Evolutionary conservation across 1,140 invertebrate genomes (phyloP), one percentile per base, ranked within the genome.

Genomic region (Atta texana): DNA sequence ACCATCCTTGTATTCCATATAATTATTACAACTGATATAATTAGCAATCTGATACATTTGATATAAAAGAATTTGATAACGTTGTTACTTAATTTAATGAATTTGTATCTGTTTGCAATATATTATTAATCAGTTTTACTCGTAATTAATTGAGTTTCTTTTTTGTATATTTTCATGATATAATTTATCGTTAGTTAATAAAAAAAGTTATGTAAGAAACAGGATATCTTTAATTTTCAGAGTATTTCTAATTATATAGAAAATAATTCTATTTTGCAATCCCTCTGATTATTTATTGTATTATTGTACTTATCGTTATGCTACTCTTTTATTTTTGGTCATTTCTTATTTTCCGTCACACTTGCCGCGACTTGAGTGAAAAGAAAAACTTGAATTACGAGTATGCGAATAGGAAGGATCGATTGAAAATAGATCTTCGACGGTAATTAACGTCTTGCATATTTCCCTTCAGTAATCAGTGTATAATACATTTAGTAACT

Each of bases 401-500:
- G 57, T 64, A 53, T 53, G 14, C 63, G 64, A 81, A 81, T 69
- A 44, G 69, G 39, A 74, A 74, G 24, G 55, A 61, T 74, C 68
- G 39, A 74, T 49, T 12, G 28, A 61, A 61, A 82, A 74, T 59
- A 44, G 39, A 74, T 74, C 24, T 49, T 74, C 39, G 59, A 77
- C 63, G 57, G 66, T 69, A 66, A 84, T 64, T 24, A 78, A 87
- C 74, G 34, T 31, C 71, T 86, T 59, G 89, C 72, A 34, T 44
- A 82, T 53, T 63, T 24, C 16, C 28, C 21, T 31, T 28, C 68
- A 34, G 34, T 21, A 49, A 53, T 66, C 6, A 39, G 89, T 90
- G 89, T 90, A 90, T 90, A 53, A 87, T 90, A 90, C 89, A 90
- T 89, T 88, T 86, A 87, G 63, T 90, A 90, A 80, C 53, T 86